A percentile compares a stretch with the other conserved stretches of the same genome.
Conservation (phyloP, 2,888 invertebrate species). For the Oasisia sp. region DNA sequence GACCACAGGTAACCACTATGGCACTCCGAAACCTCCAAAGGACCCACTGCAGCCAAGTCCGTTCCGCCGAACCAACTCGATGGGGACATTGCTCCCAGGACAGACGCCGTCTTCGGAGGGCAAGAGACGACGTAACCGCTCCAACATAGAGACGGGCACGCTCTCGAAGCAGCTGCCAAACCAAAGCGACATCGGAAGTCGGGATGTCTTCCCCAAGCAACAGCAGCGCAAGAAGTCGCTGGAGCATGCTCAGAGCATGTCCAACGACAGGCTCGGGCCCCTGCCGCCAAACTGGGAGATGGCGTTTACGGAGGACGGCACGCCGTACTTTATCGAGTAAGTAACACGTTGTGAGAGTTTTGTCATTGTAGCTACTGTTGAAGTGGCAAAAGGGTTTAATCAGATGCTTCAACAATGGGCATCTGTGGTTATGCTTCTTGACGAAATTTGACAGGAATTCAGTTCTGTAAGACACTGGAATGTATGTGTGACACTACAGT, state of each 20-base stretch:
- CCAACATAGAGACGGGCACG: constrained; percentile 69
- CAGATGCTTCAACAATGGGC: background rate
- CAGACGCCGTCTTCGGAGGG: constrained; percentile 70
- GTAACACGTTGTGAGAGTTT: no score
- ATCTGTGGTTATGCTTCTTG: background rate
- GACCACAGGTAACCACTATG: constrained; percentile 71
- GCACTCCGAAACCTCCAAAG: constrained; percentile 71
- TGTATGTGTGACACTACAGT: background rate
- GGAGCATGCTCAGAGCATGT: constrained; percentile 52
- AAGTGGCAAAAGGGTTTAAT: background rate
- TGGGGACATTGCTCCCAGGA: constrained; percentile 66
- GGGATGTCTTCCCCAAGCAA: constrained; percentile 39
- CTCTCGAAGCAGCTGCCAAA: constrained; percentile 54
- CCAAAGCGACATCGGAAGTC: constrained; percentile 8
- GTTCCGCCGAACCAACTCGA: constrained; percentile 57
- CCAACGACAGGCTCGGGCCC: constrained; percentile 74
- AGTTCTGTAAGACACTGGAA: background rate
- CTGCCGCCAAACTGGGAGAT: constrained; percentile 97
- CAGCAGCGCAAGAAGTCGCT: constrained; percentile 54
- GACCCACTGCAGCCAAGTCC: constrained; percentile 52
- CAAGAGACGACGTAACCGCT: constrained; percentile 69
- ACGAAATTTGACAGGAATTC: background rate
- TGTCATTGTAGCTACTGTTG: background rate
- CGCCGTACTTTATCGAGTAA: constrained; percentile 93
- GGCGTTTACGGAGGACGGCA: constrained; percentile 95